phyloP scores from a whole-genome alignment of 2,797 vertebrate species.

The Epinephelus awoara region DNA sequence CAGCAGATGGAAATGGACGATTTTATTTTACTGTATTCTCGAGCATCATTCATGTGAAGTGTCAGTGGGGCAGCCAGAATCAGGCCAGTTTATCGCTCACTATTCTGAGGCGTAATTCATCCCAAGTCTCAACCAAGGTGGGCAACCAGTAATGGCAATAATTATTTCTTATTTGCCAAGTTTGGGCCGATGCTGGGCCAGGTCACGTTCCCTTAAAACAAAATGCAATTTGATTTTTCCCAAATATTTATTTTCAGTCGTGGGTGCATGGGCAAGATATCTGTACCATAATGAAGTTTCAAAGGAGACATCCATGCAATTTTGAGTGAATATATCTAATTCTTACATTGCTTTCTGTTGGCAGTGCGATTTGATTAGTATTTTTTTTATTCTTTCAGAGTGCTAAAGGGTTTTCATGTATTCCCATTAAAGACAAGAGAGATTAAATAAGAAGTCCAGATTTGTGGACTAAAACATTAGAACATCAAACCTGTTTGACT shows the following conservation, averaged over 20 bases:
- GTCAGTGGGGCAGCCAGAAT: no score
- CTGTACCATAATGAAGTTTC: not conserved
- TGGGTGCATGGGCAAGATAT: not conserved
- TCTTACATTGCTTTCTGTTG: not conserved
- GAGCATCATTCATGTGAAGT: no score
- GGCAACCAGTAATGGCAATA: no score
- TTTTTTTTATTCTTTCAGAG: not conserved
- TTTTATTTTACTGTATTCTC: no score
- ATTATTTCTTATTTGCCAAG: no score
- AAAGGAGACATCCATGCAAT: not conserved
- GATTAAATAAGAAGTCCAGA: not conserved
- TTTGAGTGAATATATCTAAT: not conserved
- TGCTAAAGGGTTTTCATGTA: not conserved
- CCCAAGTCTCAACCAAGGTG: no score
- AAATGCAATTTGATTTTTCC: not conserved
- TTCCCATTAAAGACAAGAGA: not conserved
- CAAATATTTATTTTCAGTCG: not conserved
- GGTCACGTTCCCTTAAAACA: not conserved
- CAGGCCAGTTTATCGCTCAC: no score
- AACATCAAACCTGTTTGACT: conserved; percentile 1
- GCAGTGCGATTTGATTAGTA: not conserved
- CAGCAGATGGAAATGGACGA: no score
- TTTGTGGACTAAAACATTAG: not conserved
- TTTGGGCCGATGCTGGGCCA: no score
- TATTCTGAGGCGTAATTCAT: no score